Evolutionary conservation across 1,140 invertebrate species (phyloP).

Genomic region (Ceratina australensis): DNA sequence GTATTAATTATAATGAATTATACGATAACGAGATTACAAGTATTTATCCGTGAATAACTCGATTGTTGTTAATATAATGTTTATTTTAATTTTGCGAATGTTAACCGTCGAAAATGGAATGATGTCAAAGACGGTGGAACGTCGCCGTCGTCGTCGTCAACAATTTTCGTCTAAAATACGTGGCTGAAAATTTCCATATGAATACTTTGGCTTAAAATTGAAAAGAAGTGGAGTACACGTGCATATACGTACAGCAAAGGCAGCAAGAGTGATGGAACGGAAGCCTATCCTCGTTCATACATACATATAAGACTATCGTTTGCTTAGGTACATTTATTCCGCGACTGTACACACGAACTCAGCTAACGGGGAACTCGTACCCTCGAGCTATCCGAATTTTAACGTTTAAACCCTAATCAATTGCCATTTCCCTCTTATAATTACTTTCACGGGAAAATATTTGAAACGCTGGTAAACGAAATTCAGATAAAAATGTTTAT

Average conservation of each 20-base stretch:
- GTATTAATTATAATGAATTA: no score
- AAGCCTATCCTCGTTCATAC: constrained; percentile 4
- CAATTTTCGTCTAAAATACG: constrained; percentile 15
- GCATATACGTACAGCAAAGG: neutral
- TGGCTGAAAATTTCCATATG: constrained; percentile 44
- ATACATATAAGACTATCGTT: neutral
- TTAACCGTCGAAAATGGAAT: neutral
- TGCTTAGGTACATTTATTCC: constrained; percentile 14
- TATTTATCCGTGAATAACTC: no score
- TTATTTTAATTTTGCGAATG: no score
- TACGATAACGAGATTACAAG: no score
- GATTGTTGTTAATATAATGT: no score
- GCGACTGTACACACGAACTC: neutral
- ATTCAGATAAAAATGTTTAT: no score
- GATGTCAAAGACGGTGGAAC: neutral
- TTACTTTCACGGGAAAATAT: no score
- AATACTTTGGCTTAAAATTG: constrained; percentile 42
- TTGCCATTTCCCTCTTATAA: neutral
- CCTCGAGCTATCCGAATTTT: neutral
- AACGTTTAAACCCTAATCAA: neutral
- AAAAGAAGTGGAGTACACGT: constrained; percentile 6
- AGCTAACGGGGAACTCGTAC: neutral
- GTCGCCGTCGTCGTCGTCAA: neutral
- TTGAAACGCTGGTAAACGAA: no score
- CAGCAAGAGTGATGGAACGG: constrained; percentile 26